Evolutionary conservation across 2,888 invertebrate species (phyloP).

Genomic region (Gandaritis pyraliata): DNA sequence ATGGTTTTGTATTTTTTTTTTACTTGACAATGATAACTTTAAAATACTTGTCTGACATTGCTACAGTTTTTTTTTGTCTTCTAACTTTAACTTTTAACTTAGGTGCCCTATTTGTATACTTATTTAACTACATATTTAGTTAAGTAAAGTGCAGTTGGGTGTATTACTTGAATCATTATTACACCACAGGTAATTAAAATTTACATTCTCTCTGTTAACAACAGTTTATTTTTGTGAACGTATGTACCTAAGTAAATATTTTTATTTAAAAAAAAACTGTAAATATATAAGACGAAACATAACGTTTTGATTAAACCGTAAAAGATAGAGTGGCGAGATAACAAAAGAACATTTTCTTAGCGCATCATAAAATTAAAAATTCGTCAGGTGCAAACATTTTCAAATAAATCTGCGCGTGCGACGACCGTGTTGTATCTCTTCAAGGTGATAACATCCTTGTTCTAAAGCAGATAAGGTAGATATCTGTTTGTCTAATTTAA

Average conservation of each 20-base stretch:
- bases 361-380: conserved; percentile 31
- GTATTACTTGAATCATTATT: too few species aligned
- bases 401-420: conserved; percentile 32
- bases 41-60: too few species aligned
- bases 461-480: conserved; percentile 33
- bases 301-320: conserved; percentile 11
- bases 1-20: conserved; percentile 39
- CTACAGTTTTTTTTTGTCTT: too few species aligned
- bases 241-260: too few species aligned
- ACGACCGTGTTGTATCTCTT: conserved; percentile 17
- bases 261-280: neutral
- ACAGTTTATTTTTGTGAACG: too few species aligned
- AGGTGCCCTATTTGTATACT: too few species aligned
- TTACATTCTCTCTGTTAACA: too few species aligned
- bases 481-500: conserved; percentile 28
- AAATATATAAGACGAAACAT: neutral
- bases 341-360: conserved; percentile 20
- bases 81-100: too few species aligned
- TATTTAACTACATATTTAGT: too few species aligned
- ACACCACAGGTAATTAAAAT: too few species aligned
- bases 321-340: conserved; percentile 33
- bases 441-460: conserved; percentile 30
- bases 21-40: neutral
- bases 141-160: too few species aligned
- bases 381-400: conserved; percentile 34